phyloP scores from a whole-genome alignment of 1,140 invertebrate species.

The Calliopsis andreniformis region DNA sequence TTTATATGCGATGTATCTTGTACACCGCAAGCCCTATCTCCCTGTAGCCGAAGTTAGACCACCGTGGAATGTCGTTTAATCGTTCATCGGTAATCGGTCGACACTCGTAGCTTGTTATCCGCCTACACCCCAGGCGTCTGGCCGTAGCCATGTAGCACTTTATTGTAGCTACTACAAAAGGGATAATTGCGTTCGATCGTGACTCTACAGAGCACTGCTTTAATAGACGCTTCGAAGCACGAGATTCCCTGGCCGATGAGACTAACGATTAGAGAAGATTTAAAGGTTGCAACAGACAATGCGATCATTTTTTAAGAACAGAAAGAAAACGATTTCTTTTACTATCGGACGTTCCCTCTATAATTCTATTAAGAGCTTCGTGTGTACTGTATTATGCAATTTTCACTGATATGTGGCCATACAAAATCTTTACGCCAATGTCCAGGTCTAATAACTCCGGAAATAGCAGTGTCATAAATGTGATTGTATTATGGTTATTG shows the following conservation, averaged over 20 bases:
- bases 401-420: neutral
- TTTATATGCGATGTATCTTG: neutral
- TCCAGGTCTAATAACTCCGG: neutral
- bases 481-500: neutral
- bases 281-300: slow-evolving; percentile 8
- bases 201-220: slow-evolving; percentile 1
- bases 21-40: neutral
- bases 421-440: neutral
- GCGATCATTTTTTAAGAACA: neutral
- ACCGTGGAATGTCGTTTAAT: slow-evolving; percentile 44
- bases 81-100: slow-evolving; percentile 44
- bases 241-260: slow-evolving; percentile 6
- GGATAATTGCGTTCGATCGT: slow-evolving; percentile 47
- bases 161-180: slow-evolving; percentile 49
- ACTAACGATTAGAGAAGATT: slow-evolving; percentile 22
- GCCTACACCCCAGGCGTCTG: slow-evolving; percentile 48
- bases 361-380: neutral
- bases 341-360: neutral
- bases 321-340: slow-evolving; percentile 2
- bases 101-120: slow-evolving; percentile 39
- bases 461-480: neutral
- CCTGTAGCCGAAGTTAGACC: neutral
- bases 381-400: neutral
- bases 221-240: slow-evolving; percentile 23
- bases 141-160: slow-evolving; percentile 32